A percentile compares a stretch with the other conserved stretches of the same genome.
phyloP scores from a whole-genome alignment of 2,113 vertebrate genomes.

The Furnarius figulus region DNA sequence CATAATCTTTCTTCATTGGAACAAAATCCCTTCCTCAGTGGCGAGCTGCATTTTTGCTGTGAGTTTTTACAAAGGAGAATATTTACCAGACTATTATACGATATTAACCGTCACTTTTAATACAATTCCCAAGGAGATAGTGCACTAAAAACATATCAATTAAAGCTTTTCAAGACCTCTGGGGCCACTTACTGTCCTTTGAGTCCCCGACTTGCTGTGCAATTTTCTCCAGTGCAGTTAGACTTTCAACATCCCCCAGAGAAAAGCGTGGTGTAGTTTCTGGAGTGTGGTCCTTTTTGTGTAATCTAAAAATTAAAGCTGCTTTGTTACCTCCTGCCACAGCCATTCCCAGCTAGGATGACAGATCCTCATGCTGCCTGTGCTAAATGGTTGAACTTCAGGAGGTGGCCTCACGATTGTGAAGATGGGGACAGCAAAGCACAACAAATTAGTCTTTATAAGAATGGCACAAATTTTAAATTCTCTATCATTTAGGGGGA shows the following conservation, averaged over 20 bases:
- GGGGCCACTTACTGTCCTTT: not conserved
- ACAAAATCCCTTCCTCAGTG: not conserved
- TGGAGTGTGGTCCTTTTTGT: not conserved
- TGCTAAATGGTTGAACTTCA: not conserved
- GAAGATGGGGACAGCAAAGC: not conserved
- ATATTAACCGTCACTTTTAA: not conserved
- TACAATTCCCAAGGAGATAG: not conserved
- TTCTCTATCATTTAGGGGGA: not conserved
- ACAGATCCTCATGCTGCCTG: not conserved
- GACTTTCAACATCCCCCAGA: not conserved
- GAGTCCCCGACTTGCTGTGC: not conserved
- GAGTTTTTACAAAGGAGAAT: not conserved
- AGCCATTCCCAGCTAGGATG: not conserved
- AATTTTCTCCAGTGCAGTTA: not conserved
- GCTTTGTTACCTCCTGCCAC: not conserved
- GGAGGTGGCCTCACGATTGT: not conserved
- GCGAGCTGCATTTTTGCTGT: not conserved
- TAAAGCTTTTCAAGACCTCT: not conserved
- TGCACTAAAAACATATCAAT: not conserved
- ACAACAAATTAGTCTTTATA: not conserved
- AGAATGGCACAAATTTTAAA: not conserved
- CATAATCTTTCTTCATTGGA: slow-evolving; percentile 8
- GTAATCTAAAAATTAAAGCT: not conserved
- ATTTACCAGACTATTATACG: not conserved
- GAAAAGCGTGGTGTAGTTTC: not conserved